Conservation (phyloP, 1,140 invertebrate genomes). For the Nasonia longicornis region DNA sequence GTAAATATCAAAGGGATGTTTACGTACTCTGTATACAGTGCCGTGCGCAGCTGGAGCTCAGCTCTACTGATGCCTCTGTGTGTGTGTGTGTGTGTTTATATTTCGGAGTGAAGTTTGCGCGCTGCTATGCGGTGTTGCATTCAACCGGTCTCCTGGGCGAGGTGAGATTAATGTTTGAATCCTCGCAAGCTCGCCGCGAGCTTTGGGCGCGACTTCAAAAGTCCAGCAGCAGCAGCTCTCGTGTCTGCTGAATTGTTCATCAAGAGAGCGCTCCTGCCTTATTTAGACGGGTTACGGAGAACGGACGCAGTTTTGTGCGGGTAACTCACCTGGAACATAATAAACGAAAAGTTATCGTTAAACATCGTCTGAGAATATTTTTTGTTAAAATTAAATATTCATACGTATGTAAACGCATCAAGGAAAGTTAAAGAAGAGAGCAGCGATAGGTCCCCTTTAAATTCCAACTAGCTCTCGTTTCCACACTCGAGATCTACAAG, state of each 20-base stretch:
- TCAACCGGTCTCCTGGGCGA: background rate
- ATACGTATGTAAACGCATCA: background rate
- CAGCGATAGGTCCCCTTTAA: background rate
- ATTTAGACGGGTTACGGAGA: too few relatives aligned
- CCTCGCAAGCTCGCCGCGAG: background rate
- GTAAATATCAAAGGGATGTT: background rate
- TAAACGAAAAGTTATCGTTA: background rate
- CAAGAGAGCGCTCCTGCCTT: too few relatives aligned
- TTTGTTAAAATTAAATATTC: background rate
- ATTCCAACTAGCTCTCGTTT: background rate
- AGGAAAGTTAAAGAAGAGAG: background rate
- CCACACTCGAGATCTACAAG: background rate
- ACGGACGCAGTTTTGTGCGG: too few relatives aligned
- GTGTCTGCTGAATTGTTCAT: too few relatives aligned
- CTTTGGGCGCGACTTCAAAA: background rate
- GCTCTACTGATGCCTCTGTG: background rate
- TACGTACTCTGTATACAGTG: background rate
- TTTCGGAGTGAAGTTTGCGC: background rate
- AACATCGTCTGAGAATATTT: too few relatives aligned
- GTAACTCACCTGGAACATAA: conserved; percentile 6
- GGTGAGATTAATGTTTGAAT: background rate
- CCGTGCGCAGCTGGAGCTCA: background rate
- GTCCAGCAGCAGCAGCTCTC: too few relatives aligned
- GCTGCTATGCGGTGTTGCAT: too few relatives aligned
- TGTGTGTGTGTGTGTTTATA: background rate